A percentile compares a stretch with the other conserved stretches of the same genome.
Conservation (phyloP, 2,888 invertebrate species). For the Nymphalis urticae region DNA sequence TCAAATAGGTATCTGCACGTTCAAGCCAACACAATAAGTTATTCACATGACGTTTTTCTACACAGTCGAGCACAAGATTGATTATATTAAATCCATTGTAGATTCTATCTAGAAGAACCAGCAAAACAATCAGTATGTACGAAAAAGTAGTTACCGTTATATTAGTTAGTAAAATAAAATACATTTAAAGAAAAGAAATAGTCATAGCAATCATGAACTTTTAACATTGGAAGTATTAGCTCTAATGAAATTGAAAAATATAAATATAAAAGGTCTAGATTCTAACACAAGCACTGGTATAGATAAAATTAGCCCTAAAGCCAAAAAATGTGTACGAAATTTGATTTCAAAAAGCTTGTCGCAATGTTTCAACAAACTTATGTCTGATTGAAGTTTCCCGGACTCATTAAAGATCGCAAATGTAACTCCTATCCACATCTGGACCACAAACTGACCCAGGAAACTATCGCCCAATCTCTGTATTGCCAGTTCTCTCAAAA, state of each 20-base stretch:
- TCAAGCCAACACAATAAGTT: too few species aligned
- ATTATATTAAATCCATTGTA: too few species aligned
- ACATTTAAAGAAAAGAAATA: too few species aligned
- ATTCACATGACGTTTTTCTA: too few species aligned
- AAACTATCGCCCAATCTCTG: conserved; percentile 9
- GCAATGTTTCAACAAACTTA: conserved; percentile 7
- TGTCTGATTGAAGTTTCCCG: not conserved
- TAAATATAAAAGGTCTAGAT: not conserved
- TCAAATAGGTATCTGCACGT: too few species aligned
- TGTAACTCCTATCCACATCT: not conserved
- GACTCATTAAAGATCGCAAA: conserved; percentile 1
- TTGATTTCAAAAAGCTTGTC: not conserved
- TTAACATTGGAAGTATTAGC: not conserved
- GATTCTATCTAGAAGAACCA: too few species aligned
- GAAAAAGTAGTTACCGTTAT: too few species aligned
- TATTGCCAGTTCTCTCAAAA: conserved; percentile 4
- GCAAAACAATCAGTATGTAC: too few species aligned
- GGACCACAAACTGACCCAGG: not conserved
- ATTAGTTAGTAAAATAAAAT: too few species aligned
- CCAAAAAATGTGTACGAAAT: not conserved
- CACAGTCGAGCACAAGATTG: too few species aligned
- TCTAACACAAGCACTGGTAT: not conserved
- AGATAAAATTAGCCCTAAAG: conserved; percentile 4
- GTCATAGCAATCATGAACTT: not conserved
- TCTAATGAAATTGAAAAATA: not conserved